Base-by-base conservation (phyloP, 2,797 vertebrate species). In the Natrix natrix region DNA sequence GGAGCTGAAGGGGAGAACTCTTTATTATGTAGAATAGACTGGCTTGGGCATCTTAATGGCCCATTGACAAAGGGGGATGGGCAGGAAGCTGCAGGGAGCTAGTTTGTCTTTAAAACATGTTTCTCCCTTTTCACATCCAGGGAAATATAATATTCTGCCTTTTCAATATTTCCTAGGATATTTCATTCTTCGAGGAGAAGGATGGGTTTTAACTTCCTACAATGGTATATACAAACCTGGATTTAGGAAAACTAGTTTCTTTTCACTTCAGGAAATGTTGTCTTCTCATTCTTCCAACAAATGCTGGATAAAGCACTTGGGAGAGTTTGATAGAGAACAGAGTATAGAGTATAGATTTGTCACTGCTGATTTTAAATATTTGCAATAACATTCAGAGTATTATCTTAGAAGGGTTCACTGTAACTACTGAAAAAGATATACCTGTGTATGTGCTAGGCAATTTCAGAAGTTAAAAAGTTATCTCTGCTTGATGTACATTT, bases 401-500 rank as follows among this genome's bases (percentile, higher is more conserved):
- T 78, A 4, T 22, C 8, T 78, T 78, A 43, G 32, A 43, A 43
- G 17, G 3, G 37, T 43, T 78, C 20, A 78, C 37, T 78, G 17
- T 78, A 37, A 37, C 69, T 20, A 20, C 8, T 43, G 74, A 43
- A 78, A 78, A 43, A 78, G 1, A 24, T 78, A 43, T 22, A 22
- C 37, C 37, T 78, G 37, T 8, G 11, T 78, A 78, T 48, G 74
- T 11, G 20, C 74, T 43, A 22, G 43, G 17, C 32, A 78, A 78
- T 43, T 78, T 78, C 17, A 43, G 74, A 43, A 22, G 69, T 89
- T 69, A 91, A 24, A 48, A 91, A 48, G 52, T 89, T 93, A 1
- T 86, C 90, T 52, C 83, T 91, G 90, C 90, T 59, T 56, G 37
- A 83, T 91, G 86, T 87, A 89, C 88, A 86, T 69, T 89, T 91